Evolutionary conservation across 2,888 invertebrate genomes (phyloP).

Genomic region (Lymantria monacha): DNA sequence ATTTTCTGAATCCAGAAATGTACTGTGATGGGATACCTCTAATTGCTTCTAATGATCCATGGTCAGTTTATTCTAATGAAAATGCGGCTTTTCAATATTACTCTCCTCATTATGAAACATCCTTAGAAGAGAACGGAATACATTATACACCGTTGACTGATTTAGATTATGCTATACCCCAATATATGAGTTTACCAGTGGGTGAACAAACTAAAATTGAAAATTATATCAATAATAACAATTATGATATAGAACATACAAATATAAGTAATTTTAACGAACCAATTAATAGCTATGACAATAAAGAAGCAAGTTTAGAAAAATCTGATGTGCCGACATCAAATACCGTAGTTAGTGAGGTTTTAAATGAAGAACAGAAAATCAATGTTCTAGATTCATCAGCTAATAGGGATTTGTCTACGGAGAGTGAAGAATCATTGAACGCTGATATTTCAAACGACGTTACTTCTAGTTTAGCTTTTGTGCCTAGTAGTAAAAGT

Average conservation of each 20-base stretch:
- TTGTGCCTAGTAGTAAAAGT: constrained; percentile 73
- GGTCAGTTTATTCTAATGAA: constrained; percentile 64
- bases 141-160: constrained; percentile 71
- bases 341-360: constrained; percentile 38
- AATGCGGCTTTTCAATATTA: constrained; percentile 66
- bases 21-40: constrained; percentile 69
- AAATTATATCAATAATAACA: constrained; percentile 36
- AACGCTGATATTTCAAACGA: constrained; percentile 73
- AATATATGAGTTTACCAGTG: constrained; percentile 69
- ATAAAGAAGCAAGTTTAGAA: constrained; percentile 26
- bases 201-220: constrained; percentile 54
- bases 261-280: constrained; percentile 31
- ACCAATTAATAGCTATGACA: constrained; percentile 34
- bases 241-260: constrained; percentile 29
- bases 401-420: constrained; percentile 56
- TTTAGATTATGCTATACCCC: constrained; percentile 72
- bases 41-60: constrained; percentile 71
- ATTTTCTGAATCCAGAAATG: constrained; percentile 56
- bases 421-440: constrained; percentile 67
- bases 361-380: constrained; percentile 53
- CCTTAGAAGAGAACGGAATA: constrained; percentile 52
- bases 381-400: constrained; percentile 39
- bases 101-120: constrained; percentile 59
- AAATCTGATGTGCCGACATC: constrained; percentile 26
- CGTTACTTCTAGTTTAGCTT: constrained; percentile 75